Base-by-base conservation (phyloP, 2,113 vertebrate genomes). In the Scolopax mira region DNA sequence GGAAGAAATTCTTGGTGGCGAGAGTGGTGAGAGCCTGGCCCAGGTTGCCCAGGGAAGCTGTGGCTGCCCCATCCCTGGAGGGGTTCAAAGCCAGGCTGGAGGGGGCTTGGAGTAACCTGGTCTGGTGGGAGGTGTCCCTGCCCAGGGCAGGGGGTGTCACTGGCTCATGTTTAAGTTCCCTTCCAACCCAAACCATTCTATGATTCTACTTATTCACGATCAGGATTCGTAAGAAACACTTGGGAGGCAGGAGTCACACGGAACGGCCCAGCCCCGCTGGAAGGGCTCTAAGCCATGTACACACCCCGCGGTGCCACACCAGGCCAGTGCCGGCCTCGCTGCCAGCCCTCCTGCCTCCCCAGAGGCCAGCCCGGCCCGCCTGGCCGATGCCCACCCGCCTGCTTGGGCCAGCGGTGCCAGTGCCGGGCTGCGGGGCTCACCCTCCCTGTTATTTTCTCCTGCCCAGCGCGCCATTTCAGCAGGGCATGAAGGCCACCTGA, bases 281-380 rank as follows among this genome's bases (percentile, higher is more conserved):
- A 16, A 22, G 44, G 48, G 18, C 1, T 4, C 28, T 0, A 14
- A 0, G 2, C 5, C 42, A 21, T 0, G 5, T 4, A 4, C 30
- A 2, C 1, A 7, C 13, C 4, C 2, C 10, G 49, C 18, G 3
- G 69, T 0, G 6, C 9, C 6, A 3, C 7, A 0, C 21, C 37
- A 3, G 51, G 25, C 35, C 35, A 11, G 52, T 31, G 10, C 13
- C 2, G 7, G 7, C 57, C 69, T 16, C 12, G 0, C 6, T 6
- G 1, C 31, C 33, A 2, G 41, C 31, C 60, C 49, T 75, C 5
- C 4, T 1, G 31, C 5, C 2, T 11, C 24, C 7, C 19, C 37
- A 22, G 1, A 10, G 49, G 22, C 18, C 6, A 3, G 16, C 22
- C 25, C 3, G 33, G 48, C 39, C 25, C 11, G 3, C 25, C 2